Evolutionary conservation across 2,113 vertebrate species (phyloP).

Genomic region (Dicerorhinus sumatrensis): DNA sequence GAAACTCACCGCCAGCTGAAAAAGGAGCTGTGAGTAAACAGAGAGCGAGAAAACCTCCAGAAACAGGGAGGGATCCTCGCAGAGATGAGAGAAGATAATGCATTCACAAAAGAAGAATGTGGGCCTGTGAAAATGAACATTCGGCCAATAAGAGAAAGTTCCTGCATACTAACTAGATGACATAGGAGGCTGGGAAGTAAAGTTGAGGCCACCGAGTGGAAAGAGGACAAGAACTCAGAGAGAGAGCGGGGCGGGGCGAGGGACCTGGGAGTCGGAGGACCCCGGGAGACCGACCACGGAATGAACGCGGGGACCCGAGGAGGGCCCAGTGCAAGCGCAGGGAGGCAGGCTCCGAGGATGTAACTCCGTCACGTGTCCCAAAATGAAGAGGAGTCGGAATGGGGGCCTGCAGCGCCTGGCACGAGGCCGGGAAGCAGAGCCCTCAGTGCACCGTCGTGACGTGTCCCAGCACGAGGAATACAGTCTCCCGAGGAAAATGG

Average conservation of each 20-base stretch:
- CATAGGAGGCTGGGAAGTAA: rapidly evolving
- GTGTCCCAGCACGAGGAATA: rapidly evolving
- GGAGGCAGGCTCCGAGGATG: neutral
- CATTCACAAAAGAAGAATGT: rapidly evolving
- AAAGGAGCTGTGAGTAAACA: too few species aligned
- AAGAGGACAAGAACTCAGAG: too few species aligned
- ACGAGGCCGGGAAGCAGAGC: rapidly evolving
- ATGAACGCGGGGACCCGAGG: too few species aligned
- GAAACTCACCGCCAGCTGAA: neutral
- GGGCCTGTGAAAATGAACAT: neutral
- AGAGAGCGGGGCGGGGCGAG: rapidly evolving
- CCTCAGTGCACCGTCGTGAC: rapidly evolving
- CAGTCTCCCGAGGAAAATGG: neutral
- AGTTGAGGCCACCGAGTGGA: rapidly evolving
- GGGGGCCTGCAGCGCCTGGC: rapidly evolving
- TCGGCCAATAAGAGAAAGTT: neutral
- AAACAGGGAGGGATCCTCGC: neutral
- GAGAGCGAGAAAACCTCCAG: too few species aligned
- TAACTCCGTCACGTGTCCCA: rapidly evolving
- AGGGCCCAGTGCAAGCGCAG: too few species aligned
- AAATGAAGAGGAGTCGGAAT: rapidly evolving
- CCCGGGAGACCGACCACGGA: rapidly evolving
- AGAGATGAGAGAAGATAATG: neutral
- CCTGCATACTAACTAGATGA: neutral
- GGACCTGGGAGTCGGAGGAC: rapidly evolving